A percentile compares a stretch with the other conserved stretches of the same genome.
Conservation (phyloP, 1,140 invertebrate genomes). For the Drosophila sulfurigaster region DNA sequence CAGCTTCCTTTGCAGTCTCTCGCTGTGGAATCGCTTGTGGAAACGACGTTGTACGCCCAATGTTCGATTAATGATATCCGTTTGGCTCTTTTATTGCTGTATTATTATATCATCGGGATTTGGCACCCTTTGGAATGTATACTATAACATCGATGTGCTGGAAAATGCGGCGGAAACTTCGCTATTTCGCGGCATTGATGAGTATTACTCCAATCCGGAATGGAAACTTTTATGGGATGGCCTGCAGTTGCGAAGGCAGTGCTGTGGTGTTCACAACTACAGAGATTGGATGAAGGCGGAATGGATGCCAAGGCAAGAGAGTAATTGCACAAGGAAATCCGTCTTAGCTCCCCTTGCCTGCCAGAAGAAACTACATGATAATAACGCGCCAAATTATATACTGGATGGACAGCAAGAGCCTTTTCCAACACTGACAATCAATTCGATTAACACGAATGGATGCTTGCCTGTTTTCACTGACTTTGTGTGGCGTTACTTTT, state of each 20-base stretch:
- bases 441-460: slow-evolving; percentile 63
- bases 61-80: slow-evolving; percentile 56
- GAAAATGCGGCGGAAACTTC: slow-evolving; percentile 59
- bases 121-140: slow-evolving; percentile 60
- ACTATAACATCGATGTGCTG: slow-evolving; percentile 50
- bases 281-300: slow-evolving; percentile 79
- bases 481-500: slow-evolving; percentile 53
- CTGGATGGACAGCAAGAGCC: slow-evolving; percentile 12
- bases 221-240: slow-evolving; percentile 81
- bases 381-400: slow-evolving; percentile 39
- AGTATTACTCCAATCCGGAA: slow-evolving; percentile 76
- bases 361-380: slow-evolving; percentile 46
- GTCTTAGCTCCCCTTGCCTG: slow-evolving; percentile 73
- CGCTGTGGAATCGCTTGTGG: slow-evolving; percentile 74
- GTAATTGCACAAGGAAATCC: neutral
- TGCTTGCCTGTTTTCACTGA: slow-evolving; percentile 57
- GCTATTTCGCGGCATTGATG: slow-evolving; percentile 69
- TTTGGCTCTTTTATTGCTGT: slow-evolving; percentile 76
- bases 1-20: slow-evolving; percentile 62
- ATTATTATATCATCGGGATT: slow-evolving; percentile 68
- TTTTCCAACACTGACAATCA: slow-evolving; percentile 51
- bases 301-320: slow-evolving; percentile 66
- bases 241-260: slow-evolving; percentile 70
- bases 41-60: slow-evolving; percentile 68
- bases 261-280: slow-evolving; percentile 75